A percentile compares a stretch with the other conserved stretches of the same genome.
phyloP scores from a whole-genome alignment of 2,888 invertebrate genomes.

The Brachycybe producta region DNA sequence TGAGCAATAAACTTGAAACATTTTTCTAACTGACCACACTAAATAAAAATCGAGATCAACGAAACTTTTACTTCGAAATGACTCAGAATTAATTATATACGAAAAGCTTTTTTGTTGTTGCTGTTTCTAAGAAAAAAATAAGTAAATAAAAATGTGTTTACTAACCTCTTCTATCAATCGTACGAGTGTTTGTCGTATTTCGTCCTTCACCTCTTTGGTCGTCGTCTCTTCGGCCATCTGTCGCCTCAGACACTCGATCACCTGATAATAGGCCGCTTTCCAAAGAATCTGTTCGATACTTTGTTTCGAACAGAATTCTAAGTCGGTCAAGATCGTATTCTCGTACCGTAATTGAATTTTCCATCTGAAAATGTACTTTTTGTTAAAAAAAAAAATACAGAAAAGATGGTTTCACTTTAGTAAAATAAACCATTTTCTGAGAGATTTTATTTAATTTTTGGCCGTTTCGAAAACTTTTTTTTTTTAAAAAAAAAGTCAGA shows the following conservation, averaged over 20 bases:
- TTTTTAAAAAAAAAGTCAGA: too few species aligned
- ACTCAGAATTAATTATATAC: too few species aligned
- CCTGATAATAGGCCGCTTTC: slow-evolving; percentile 69
- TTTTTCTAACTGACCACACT: too few species aligned
- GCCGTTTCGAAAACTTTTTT: not conserved
- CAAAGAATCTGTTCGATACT: slow-evolving; percentile 82
- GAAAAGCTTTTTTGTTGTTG: too few species aligned
- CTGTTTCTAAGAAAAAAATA: too few species aligned
- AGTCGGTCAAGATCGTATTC: slow-evolving; percentile 46
- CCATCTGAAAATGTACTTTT: too few species aligned
- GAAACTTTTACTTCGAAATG: too few species aligned
- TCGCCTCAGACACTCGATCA: slow-evolving; percentile 60
- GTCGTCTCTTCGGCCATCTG: slow-evolving; percentile 47
- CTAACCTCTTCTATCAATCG: slow-evolving; percentile 56
- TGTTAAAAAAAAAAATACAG: not conserved
- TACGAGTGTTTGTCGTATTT: slow-evolving; percentile 50
- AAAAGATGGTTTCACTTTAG: not conserved
- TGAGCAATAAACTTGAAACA: too few species aligned
- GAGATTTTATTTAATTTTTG: not conserved
- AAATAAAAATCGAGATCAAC: too few species aligned
- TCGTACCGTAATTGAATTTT: slow-evolving; percentile 31
- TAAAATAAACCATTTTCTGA: not conserved
- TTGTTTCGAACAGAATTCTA: slow-evolving; percentile 72
- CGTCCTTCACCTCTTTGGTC: slow-evolving; percentile 48
- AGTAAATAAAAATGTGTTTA: not conserved